phyloP scores from a whole-genome alignment of 2,113 vertebrate species.

The Collichthys lucidus region DNA sequence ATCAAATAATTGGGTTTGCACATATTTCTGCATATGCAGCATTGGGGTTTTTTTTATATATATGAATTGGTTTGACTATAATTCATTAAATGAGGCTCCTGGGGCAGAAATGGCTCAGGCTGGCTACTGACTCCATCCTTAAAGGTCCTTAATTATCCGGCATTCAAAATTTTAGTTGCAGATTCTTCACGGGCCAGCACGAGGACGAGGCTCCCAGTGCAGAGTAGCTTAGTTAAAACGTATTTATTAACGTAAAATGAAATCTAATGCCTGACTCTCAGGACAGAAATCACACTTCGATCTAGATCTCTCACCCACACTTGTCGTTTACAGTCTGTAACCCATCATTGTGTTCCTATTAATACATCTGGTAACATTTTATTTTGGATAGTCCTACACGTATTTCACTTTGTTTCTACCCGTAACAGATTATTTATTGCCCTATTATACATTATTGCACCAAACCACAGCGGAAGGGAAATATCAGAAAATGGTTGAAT shows the following conservation, averaged over 20 bases:
- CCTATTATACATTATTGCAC: no score
- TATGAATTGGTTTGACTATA: conserved; percentile 1
- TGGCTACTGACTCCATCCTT: conserved; percentile 9
- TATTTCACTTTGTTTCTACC: no score
- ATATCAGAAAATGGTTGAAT: no score
- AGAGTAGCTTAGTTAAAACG: conserved; percentile 23
- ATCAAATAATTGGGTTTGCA: conserved; percentile 9
- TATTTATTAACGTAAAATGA: conserved; percentile 29
- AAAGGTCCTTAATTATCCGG: conserved; percentile 35
- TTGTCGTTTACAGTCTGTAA: not conserved
- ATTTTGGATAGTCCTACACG: no score
- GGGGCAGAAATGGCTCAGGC: conserved; percentile 13
- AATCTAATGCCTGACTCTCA: conserved; percentile 3
- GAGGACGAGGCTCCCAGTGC: not conserved
- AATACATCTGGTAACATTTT: not conserved
- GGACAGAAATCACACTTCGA: not conserved
- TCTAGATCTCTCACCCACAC: not conserved
- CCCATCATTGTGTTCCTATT: not conserved
- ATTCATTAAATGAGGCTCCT: conserved; percentile 30
- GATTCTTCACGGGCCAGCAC: conserved; percentile 11
- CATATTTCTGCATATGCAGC: not conserved
- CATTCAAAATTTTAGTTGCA: conserved; percentile 26
- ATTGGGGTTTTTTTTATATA: not conserved
- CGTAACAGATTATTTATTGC: no score
- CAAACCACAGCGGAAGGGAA: no score